Base-by-base conservation (phyloP, 2,797 vertebrate species). In the Tokudaia muenninki region DNA sequence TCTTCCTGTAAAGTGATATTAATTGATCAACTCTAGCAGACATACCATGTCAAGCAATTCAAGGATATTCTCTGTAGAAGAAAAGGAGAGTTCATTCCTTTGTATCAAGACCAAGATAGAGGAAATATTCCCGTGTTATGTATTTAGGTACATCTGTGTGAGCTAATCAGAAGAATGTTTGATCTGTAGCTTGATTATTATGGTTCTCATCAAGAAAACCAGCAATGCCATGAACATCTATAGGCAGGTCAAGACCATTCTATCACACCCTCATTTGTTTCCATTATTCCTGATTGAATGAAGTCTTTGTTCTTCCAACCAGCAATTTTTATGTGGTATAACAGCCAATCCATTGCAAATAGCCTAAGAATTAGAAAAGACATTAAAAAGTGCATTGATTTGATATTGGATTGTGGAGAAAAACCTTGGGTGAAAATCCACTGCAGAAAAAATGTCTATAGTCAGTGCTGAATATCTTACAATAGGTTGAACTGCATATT, bases 311-410 rank as follows among this genome's bases (percentile, higher is more conserved):
- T 81, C 50, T 80, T 8, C 17, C 34, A 91, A 78, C 65, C 11
- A 75, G 41, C 74, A 82, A 47, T 84, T 95, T 94, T 8, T 52
- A 90, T 89, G 34, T 80, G 5, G 44, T 21, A 52, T n/a, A 88
- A 12, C 17, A 90, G 16, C 22, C 52, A 92, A 78, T 29, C 22
- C 50, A 81, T 24, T 92, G 14, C 50, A 34, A 95, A 72, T 19
- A 86, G 29, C 37, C 29, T n/a, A 93, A 88, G 24, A 90, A 52
- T 92, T 63, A 92, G 29, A 75, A 61, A 63, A 90, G 70, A 80
- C 67, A 88, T 59, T 57, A 83, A 57, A 41, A 81, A 17, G 2
- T 89, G 77, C 61, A 88, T 3, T 89, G 24, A 89, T 84, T 22
- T 89, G 24, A 90, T 84, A 92, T 31, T 92, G 57, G 37, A 74